Conservation (phyloP, 2,113 vertebrate species). For the Cyphomyrus discorhynchus region DNA sequence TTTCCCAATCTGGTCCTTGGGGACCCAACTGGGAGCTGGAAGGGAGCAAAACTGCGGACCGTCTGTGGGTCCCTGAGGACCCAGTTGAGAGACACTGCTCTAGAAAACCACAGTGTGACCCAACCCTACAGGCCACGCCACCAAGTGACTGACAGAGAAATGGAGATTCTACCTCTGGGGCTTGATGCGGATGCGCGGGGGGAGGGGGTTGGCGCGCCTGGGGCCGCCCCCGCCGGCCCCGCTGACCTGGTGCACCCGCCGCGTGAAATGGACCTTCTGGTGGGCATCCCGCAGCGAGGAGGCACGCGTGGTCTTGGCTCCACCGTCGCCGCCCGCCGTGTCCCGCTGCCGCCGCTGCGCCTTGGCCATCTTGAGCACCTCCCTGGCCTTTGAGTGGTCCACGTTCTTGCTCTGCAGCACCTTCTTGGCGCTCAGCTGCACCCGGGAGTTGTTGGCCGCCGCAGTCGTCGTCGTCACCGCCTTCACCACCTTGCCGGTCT, state of each 20-base stretch:
- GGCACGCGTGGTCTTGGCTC: conserved; percentile 45
- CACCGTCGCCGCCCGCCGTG: not conserved
- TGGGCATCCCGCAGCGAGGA: conserved; percentile 71
- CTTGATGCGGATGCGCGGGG: conserved; percentile 88
- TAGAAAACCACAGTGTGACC: not conserved
- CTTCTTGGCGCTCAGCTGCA: conserved; percentile 82
- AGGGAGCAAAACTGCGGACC: not conserved
- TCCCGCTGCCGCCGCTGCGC: conserved; percentile 75
- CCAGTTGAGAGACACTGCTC: not conserved
- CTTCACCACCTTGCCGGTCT: conserved; percentile 68
- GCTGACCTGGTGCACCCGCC: conserved; percentile 82
- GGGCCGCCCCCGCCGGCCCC: conserved; percentile 45
- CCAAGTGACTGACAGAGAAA: conserved; percentile 23
- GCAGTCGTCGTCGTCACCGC: conserved; percentile 47
- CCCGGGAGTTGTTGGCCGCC: conserved; percentile 53
- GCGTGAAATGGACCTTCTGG: conserved; percentile 89
- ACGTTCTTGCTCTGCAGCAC: conserved; percentile 84
- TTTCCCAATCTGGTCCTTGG: not conserved
- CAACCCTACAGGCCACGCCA: not conserved
- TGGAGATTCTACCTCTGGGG: conserved; percentile 88
- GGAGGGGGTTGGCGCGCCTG: conserved; percentile 61
- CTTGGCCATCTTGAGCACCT: conserved; percentile 77
- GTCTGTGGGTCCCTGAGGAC: not conserved
- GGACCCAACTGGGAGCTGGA: not conserved
- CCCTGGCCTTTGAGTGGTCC: conserved; percentile 79